These are phyloP conservation scores for Bufotes viridis DNA, from an alignment of 2,797 vertebrate species.

Conservation along the genomic window DNA sequence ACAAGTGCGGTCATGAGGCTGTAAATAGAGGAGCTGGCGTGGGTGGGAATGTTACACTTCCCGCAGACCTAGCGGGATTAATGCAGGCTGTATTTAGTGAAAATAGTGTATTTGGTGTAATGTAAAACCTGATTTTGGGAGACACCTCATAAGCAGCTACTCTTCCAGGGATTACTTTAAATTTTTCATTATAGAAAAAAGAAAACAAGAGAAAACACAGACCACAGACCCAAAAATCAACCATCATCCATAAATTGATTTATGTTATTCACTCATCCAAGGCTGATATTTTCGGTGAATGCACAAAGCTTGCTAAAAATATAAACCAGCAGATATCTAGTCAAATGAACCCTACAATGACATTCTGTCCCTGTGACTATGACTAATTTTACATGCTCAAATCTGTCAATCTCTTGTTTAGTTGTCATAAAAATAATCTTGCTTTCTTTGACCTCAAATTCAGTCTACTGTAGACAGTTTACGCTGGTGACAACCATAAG, in stretches of 20 bases:
- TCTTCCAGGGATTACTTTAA: background rate
- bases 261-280: background rate
- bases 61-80: slow-evolving; percentile 48
- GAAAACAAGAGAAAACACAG: background rate
- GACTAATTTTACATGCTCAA: no score
- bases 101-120: slow-evolving; percentile 51
- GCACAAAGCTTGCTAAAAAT: background rate
- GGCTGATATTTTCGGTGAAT: background rate
- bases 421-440: no score
- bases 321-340: background rate
- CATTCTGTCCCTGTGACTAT: no score
- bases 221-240: background rate
- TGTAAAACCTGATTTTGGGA: slow-evolving; percentile 32
- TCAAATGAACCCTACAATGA: background rate
- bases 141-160: slow-evolving; percentile 42
- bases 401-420: no score
- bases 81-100: slow-evolving; percentile 39
- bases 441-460: no score
- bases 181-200: slow-evolving; percentile 7
- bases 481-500: no score
- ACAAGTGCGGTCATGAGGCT: slow-evolving; percentile 45
- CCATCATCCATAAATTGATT: background rate
- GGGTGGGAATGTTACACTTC: slow-evolving; percentile 55
- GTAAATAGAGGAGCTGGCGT: slow-evolving; percentile 49
- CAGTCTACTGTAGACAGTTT: no score